These are phyloP conservation scores for Neocloeon triangulifer DNA, from an alignment of 1,140 invertebrate genomes.

Conservation along the genomic window DNA sequence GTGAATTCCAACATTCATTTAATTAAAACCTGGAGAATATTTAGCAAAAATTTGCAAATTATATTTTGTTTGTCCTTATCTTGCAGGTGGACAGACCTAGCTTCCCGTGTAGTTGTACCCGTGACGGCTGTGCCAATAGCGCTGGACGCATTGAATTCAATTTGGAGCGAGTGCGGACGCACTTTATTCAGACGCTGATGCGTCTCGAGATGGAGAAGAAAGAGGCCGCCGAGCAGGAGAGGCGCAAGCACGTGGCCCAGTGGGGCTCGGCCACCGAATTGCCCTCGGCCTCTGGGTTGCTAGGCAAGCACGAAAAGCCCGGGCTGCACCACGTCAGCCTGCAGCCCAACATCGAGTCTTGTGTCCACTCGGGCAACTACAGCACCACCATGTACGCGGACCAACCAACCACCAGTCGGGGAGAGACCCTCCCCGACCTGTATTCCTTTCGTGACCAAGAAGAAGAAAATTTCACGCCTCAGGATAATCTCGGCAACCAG, in stretches of 20 bases:
- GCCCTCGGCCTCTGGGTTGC: conserved; percentile 1
- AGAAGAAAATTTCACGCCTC: too few species aligned
- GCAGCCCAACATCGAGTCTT: conserved; percentile 7
- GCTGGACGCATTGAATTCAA: conserved; percentile 90
- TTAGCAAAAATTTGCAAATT: neutral
- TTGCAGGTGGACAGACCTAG: conserved; percentile 68
- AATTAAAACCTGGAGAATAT: neutral
- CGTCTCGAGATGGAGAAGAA: conserved; percentile 76
- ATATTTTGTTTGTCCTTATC: too few species aligned
- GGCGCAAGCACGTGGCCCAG: neutral
- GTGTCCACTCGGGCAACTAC: conserved; percentile 8
- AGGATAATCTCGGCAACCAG: too few species aligned
- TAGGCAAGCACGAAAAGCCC: neutral
- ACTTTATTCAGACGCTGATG: conserved; percentile 95
- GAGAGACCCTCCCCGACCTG: too few species aligned
- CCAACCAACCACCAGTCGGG: too few species aligned
- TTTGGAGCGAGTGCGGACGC: conserved; percentile 82
- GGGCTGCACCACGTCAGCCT: neutral
- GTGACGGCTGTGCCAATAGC: conserved; percentile 82
- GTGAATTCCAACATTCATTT: too few species aligned
- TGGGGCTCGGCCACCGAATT: conserved; percentile 12
- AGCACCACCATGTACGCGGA: too few species aligned
- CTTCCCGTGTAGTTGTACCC: conserved; percentile 89
- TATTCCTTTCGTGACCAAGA: too few species aligned
- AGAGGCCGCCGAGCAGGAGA: conserved; percentile 19